Evolutionary conservation across 2,797 vertebrate genomes (phyloP).

Genomic region (Bradypodion pumilum): DNA sequence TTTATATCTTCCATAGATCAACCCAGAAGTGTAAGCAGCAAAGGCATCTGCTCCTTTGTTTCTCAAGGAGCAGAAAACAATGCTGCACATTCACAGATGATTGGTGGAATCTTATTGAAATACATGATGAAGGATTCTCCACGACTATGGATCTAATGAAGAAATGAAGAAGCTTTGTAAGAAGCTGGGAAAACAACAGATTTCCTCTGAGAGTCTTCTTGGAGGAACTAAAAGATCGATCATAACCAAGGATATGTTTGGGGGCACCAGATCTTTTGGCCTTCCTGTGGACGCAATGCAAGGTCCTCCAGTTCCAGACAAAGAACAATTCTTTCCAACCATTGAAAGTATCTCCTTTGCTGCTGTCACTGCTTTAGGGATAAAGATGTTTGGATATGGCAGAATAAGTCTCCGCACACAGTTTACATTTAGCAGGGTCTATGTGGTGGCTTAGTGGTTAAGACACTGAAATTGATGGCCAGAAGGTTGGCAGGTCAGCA

Average conservation of each 20-base stretch:
- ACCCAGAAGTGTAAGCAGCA: conserved; percentile 54
- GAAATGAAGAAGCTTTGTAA: neutral
- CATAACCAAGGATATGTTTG: neutral
- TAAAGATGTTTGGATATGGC: neutral
- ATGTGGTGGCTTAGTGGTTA: too few species aligned
- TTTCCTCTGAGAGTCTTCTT: neutral
- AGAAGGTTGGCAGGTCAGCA: too few species aligned
- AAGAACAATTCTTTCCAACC: neutral
- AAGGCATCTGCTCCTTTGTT: fast-evolving
- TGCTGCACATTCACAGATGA: neutral
- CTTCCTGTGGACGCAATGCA: neutral
- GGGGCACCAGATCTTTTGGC: neutral
- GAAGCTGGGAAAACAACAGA: neutral
- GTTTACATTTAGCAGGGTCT: neutral
- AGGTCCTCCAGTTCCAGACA: neutral
- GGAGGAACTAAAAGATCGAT: neutral
- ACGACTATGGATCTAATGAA: neutral
- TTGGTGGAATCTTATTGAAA: neutral
- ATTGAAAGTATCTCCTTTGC: neutral
- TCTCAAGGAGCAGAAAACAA: fast-evolving
- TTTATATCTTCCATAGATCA: conserved; percentile 6
- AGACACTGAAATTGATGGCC: too few species aligned
- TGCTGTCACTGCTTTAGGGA: neutral
- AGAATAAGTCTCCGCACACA: neutral
- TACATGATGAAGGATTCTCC: neutral